Evolutionary conservation across 2,797 vertebrate genomes (phyloP).

Genomic region (Meda fulgida): DNA sequence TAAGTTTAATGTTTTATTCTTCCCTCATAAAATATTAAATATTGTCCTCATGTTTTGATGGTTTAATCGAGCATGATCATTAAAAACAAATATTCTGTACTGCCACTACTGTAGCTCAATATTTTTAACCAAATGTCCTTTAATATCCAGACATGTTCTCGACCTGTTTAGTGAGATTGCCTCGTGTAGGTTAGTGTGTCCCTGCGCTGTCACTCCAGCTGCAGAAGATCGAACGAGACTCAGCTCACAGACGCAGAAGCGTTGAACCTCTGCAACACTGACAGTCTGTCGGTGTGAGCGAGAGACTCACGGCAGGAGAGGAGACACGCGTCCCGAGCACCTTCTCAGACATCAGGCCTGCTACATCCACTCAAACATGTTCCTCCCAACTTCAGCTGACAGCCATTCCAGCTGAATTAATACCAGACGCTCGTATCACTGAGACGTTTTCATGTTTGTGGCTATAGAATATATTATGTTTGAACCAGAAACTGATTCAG

Average conservation of each 20-base stretch:
- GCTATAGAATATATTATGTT: neutral
- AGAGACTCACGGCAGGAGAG: neutral
- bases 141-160: neutral
- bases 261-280: constrained; percentile 20
- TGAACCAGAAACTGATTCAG: too few relatives aligned
- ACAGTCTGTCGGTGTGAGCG: constrained; percentile 37
- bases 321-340: constrained; percentile 23
- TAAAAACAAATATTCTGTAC: neutral
- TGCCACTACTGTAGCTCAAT: neutral
- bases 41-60: neutral
- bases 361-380: constrained; percentile 13
- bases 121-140: neutral
- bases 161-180: neutral
- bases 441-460: constrained; percentile 30
- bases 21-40: neutral
- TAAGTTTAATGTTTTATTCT: neutral
- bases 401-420: constrained; percentile 20
- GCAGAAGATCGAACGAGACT: constrained; percentile 11
- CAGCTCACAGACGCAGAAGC: neutral
- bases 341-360: constrained; percentile 26
- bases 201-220: constrained; percentile 13
- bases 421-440: constrained; percentile 18
- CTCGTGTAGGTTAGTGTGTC: neutral
- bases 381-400: constrained; percentile 22
- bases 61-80: neutral